Percentiles rank a stretch among this genome's conserved stretches.
Evolutionary conservation across 2,113 vertebrate species (phyloP).

Genomic region (Spea bombifrons): DNA sequence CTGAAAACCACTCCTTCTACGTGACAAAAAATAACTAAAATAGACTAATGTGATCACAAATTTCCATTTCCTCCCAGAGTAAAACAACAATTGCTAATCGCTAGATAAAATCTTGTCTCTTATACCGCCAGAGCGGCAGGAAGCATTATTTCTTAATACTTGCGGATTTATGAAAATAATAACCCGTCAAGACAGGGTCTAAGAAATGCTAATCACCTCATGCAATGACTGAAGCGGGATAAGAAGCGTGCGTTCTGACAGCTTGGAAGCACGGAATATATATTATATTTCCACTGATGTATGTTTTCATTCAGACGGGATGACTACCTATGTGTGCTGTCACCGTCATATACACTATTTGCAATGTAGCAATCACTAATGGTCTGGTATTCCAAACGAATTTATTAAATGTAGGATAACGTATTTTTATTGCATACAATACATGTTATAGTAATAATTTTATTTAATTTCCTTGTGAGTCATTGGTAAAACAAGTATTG

Average conservation of each 20-base stretch:
- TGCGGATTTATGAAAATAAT: constrained; percentile 33
- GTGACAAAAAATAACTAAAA: constrained; percentile 16
- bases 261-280: constrained; percentile 37
- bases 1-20: not conserved
- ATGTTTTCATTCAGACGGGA: constrained; percentile 35
- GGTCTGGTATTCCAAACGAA: too few relatives aligned
- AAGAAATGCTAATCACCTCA: constrained; percentile 28
- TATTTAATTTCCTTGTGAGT: too few relatives aligned
- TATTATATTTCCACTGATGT: constrained; percentile 37
- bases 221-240: constrained; percentile 19
- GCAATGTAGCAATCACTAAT: not conserved
- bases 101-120: not conserved
- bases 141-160: constrained; percentile 29
- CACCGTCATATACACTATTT: constrained; percentile 31
- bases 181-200: constrained; percentile 26
- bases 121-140: constrained; percentile 3
- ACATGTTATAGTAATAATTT: too few relatives aligned
- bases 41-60: not conserved
- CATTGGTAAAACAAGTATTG: too few relatives aligned
- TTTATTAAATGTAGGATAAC: too few relatives aligned
- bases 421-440: too few relatives aligned
- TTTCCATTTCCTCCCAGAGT: not conserved
- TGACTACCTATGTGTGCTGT: constrained; percentile 34
- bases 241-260: constrained; percentile 33
- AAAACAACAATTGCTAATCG: constrained; percentile 21